Percentiles rank a stretch among this genome's conserved stretches.
phyloP scores from a whole-genome alignment of 2,888 invertebrate species.

The Agapetus fuscipes region DNA sequence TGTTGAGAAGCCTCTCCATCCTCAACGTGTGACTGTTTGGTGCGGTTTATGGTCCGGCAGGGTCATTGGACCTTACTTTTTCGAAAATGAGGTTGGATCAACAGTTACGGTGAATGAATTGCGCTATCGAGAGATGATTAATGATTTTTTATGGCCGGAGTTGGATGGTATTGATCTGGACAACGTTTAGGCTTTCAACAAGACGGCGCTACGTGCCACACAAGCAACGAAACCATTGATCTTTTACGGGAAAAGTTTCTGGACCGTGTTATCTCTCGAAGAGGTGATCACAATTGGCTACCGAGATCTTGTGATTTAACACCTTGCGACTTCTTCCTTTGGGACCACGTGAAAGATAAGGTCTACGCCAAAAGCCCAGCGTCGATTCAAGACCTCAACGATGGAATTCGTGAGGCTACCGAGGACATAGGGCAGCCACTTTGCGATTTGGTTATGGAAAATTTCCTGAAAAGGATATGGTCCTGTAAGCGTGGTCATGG shows the following conservation, averaged over 20 bases:
- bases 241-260: not conserved
- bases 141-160: not conserved
- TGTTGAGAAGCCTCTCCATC: constrained; percentile 24
- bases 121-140: not conserved
- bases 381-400: too few species aligned
- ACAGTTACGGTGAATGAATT: constrained; percentile 7
- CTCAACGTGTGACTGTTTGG: constrained; percentile 26
- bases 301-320: not conserved
- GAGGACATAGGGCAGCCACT: too few species aligned
- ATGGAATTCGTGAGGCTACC: too few species aligned
- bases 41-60: constrained; percentile 26
- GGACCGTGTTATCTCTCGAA: not conserved
- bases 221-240: constrained; percentile 4
- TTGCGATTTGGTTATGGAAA: too few species aligned
- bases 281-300: not conserved
- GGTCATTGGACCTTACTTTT: constrained; percentile 25
- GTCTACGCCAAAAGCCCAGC: too few species aligned
- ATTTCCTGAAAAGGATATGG: too few species aligned
- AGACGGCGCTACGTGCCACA: constrained; percentile 18
- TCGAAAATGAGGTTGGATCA: constrained; percentile 22
- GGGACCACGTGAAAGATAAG: too few species aligned
- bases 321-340: not conserved
- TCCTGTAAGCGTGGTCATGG: too few species aligned
- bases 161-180: not conserved
- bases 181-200: constrained; percentile 12